These are phyloP conservation scores for human (Homo sapiens) DNA, from an alignment of 2,113 vertebrate species.

Conservation along the genomic window GRCh38 chr3:79732501-79733000, in stretches of 20 bases:
- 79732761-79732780: neutral
- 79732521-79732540: neutral
- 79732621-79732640: neutral
- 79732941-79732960: neutral
- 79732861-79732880: neutral
- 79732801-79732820: accelerated
- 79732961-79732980: neutral
- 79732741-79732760: neutral
- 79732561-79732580: neutral
- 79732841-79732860: neutral
- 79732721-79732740: neutral
- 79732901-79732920: neutral
- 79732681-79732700: neutral
- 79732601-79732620: neutral
- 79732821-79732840: neutral
- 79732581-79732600: neutral
- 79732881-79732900: neutral
- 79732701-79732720: neutral
- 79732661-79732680: neutral
- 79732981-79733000: neutral
- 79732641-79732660: neutral
- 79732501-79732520: neutral
- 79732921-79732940: neutral
- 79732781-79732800: neutral
- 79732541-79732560: neutral